phyloP scores from a whole-genome alignment of 2,113 vertebrate genomes.

The Polypterus bichir region DNA sequence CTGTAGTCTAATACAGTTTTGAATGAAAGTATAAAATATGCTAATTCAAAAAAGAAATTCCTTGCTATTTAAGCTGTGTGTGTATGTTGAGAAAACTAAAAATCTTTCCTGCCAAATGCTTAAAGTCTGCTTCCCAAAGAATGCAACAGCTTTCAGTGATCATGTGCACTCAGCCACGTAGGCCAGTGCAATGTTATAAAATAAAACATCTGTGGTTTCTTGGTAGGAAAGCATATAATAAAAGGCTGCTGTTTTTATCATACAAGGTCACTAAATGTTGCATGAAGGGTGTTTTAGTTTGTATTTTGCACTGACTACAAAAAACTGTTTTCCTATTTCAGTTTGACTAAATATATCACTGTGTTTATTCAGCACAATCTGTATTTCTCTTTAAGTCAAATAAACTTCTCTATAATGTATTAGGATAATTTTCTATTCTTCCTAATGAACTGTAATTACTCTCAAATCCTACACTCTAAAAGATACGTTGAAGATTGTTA shows the following conservation, averaged over 20 bases:
- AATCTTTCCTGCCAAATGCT: neutral
- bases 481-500: too few species aligned
- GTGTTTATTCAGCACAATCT: neutral
- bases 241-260: conserved; percentile 4
- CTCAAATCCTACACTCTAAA: too few species aligned
- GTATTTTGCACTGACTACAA: neutral
- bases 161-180: conserved; percentile 1
- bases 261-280: neutral
- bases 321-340: neutral
- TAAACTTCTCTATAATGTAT: too few species aligned
- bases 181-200: neutral
- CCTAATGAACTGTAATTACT: too few species aligned
- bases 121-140: neutral
- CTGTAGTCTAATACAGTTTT: too few species aligned
- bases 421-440: too few species aligned
- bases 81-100: too few species aligned
- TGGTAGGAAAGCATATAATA: conserved; percentile 1
- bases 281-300: neutral
- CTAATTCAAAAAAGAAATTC: too few species aligned
- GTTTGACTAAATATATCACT: neutral
- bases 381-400: neutral
- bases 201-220: conserved; percentile 4
- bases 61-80: too few species aligned
- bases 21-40: too few species aligned
- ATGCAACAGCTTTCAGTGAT: neutral